Percentiles rank a stretch among this genome's conserved stretches.
Conservation (phyloP, 2,113 vertebrate species). For the Benitochromis conjunctus region DNA sequence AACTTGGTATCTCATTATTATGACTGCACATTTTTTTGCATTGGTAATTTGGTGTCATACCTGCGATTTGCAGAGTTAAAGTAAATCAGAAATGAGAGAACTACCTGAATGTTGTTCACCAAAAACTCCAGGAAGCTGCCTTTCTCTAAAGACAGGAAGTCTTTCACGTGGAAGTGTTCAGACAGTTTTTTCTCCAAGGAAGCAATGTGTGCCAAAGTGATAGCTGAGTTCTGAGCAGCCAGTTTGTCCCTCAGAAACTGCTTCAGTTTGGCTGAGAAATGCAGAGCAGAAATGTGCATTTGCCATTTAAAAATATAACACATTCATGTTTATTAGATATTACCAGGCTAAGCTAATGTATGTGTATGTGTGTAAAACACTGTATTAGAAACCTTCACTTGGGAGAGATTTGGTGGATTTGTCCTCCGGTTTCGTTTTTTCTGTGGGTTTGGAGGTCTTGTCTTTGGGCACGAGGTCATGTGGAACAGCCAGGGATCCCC, state of each 20-base stretch:
- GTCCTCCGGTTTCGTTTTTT: slow-evolving; percentile 24
- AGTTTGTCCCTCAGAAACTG: slow-evolving; percentile 63
- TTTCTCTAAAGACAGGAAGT: slow-evolving; percentile 67
- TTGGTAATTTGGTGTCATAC: neutral
- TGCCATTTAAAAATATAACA: neutral
- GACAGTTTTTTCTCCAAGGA: slow-evolving; percentile 67
- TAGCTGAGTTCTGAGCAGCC: slow-evolving; percentile 28
- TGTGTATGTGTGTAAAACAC: neutral
- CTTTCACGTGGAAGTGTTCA: slow-evolving; percentile 67
- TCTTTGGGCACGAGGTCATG: slow-evolving; percentile 68
- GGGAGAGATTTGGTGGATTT: slow-evolving; percentile 25
- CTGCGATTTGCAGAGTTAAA: neutral
- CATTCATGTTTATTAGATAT: neutral
- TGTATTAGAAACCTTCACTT: slow-evolving; percentile 64
- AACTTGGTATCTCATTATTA: neutral
- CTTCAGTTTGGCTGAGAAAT: slow-evolving; percentile 62
- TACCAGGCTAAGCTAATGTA: accelerated
- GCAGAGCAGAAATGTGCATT: neutral
- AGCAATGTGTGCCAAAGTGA: slow-evolving; percentile 59
- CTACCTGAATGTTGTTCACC: slow-evolving; percentile 70
- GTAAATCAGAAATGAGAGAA: neutral
- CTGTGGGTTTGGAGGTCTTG: slow-evolving; percentile 31
- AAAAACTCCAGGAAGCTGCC: slow-evolving; percentile 77
- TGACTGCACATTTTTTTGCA: neutral
- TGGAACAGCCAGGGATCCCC: slow-evolving; percentile 70